phyloP scores from a whole-genome alignment of 2,888 invertebrate species.

The Neria commutata region DNA sequence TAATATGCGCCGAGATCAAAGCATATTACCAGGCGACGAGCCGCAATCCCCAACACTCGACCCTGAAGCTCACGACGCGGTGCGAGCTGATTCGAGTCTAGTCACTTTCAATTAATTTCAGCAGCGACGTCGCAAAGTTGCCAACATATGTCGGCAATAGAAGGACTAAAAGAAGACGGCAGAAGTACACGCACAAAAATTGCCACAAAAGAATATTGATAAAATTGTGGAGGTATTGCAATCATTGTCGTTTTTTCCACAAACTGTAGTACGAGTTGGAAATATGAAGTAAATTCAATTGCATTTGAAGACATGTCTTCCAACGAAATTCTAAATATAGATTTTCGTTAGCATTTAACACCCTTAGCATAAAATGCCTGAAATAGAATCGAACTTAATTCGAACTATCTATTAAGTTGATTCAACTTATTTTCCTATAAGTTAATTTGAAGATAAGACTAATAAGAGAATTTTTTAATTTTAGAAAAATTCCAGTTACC shows the following conservation, averaged over 20 bases:
- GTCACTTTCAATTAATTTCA: constrained; percentile 50
- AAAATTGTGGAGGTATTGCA: too few relatives aligned
- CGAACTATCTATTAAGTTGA: neutral
- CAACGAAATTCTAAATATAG: too few relatives aligned
- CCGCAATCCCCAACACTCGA: neutral
- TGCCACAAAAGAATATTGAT: too few relatives aligned
- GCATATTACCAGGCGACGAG: constrained; percentile 29
- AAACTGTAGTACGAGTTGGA: too few relatives aligned
- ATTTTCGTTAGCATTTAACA: too few relatives aligned
- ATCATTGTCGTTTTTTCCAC: too few relatives aligned
- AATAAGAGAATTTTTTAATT: neutral
- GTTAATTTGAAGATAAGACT: neutral
- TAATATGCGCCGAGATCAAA: constrained; percentile 45
- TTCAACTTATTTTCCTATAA: neutral
- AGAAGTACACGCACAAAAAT: neutral
- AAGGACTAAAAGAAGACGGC: neutral
- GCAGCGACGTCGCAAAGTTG: constrained; percentile 5
- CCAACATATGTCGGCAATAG: neutral
- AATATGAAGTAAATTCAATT: too few relatives aligned
- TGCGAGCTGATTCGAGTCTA: constrained; percentile 32
- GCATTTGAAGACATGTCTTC: too few relatives aligned
- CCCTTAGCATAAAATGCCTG: too few relatives aligned
- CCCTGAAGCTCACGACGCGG: neutral
- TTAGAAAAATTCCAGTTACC: too few relatives aligned
- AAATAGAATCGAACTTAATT: neutral